Evolutionary conservation across 1,140 invertebrate species (phyloP).

Genomic region (Platorchestia sp.): DNA sequence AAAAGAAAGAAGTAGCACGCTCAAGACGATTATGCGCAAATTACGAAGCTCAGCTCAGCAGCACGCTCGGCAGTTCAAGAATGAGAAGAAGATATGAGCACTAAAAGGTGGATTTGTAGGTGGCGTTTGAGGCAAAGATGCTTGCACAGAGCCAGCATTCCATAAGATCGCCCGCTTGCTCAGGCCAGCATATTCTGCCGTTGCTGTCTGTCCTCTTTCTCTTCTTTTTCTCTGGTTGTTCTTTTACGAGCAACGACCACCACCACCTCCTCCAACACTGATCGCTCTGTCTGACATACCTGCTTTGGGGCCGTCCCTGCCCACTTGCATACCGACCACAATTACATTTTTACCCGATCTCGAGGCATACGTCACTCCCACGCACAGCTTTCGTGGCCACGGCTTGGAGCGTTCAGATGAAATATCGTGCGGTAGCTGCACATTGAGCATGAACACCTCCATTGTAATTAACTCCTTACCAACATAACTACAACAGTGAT

Average conservation of each 20-base stretch:
- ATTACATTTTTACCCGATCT: slow-evolving; percentile 47
- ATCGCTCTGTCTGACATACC: slow-evolving; percentile 36
- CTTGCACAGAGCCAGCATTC: slow-evolving; percentile 45
- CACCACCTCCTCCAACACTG: slow-evolving; percentile 14
- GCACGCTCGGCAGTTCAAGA: background rate
- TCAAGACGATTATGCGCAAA: background rate
- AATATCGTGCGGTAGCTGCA: background rate
- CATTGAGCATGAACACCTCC: background rate
- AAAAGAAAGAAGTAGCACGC: background rate
- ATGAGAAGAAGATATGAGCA: slow-evolving; percentile 1
- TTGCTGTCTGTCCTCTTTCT: slow-evolving; percentile 21
- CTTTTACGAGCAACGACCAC: background rate
- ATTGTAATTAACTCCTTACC: background rate
- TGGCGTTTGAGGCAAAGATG: slow-evolving; percentile 24
- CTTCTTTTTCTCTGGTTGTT: slow-evolving; percentile 51
- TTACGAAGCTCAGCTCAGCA: background rate
- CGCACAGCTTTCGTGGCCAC: slow-evolving; percentile 22
- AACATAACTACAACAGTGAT: background rate
- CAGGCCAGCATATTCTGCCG: slow-evolving; percentile 15
- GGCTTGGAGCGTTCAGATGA: background rate
- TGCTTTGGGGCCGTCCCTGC: slow-evolving; percentile 20
- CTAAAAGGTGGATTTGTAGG: slow-evolving; percentile 18
- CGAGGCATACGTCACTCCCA: slow-evolving; percentile 49
- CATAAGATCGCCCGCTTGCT: slow-evolving; percentile 41
- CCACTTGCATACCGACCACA: slow-evolving; percentile 51